These are phyloP conservation scores for Tichodroma muraria DNA, from an alignment of 2,113 vertebrate species.

Conservation along the genomic window DNA sequence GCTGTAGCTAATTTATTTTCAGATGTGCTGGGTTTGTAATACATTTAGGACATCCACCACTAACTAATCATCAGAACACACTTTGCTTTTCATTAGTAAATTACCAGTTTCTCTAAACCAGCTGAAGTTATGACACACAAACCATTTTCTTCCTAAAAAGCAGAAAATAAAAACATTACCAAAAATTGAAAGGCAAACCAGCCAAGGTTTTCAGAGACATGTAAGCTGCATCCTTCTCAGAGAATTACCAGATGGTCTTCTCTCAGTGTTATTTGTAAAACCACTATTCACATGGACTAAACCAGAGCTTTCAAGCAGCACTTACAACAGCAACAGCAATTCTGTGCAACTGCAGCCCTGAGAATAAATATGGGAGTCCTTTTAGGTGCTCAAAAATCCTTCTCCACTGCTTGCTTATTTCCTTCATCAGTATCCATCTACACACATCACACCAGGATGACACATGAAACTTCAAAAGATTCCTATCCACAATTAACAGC, in stretches of 20 bases:
- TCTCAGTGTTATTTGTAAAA: background rate
- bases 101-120: background rate
- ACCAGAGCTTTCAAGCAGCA: background rate
- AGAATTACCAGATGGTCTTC: background rate
- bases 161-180: background rate
- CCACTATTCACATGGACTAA: background rate
- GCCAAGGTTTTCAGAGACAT: background rate
- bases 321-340: background rate
- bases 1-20: background rate
- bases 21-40: background rate
- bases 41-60: background rate
- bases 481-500: background rate
- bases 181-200: background rate
- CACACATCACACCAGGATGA: background rate
- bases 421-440: background rate
- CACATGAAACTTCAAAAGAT: background rate
- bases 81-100: background rate
- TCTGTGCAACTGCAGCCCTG: background rate
- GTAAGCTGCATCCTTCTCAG: background rate
- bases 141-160: background rate
- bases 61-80: background rate
- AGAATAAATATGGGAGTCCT: background rate
- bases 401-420: background rate
- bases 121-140: background rate
- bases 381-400: background rate